A percentile compares a stretch with the other conserved stretches of the same genome.
phyloP scores from a whole-genome alignment of 2,797 vertebrate species.

The Sebastes melanostomus region DNA sequence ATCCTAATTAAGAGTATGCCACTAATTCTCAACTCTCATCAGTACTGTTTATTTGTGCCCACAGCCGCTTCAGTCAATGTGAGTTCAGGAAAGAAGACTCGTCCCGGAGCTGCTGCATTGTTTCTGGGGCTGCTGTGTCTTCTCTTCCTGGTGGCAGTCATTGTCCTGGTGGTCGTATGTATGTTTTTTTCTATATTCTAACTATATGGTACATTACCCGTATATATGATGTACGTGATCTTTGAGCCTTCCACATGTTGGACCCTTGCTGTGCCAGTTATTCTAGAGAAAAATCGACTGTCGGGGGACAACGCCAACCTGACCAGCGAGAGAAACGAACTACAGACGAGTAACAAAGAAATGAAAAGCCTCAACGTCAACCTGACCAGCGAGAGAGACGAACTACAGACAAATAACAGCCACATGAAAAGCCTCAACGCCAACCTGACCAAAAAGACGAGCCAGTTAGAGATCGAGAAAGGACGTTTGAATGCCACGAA shows the following conservation, averaged over 20 bases:
- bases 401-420: not conserved
- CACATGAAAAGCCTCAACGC: not conserved
- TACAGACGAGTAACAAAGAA: no score
- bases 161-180: slow-evolving; percentile 1
- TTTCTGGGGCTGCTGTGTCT: slow-evolving; percentile 20
- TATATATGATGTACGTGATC: not conserved
- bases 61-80: not conserved
- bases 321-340: not conserved
- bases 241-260: not conserved
- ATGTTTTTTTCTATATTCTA: not conserved
- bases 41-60: not conserved
- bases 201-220: not conserved
- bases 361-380: no score
- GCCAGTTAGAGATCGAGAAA: not conserved
- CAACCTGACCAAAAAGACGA: not conserved
- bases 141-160: slow-evolving; percentile 13
- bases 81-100: not conserved
- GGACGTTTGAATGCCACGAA: not conserved
- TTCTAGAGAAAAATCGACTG: not conserved
- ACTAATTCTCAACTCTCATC: not conserved
- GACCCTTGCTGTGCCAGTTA: not conserved
- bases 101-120: not conserved
- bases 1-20: not conserved
- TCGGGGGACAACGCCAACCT: not conserved
- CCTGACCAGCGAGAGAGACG: not conserved